Percentiles rank a stretch among this genome's conserved stretches.
Evolutionary conservation across 2,113 vertebrate genomes (phyloP).

Genomic region (Progne subis): DNA sequence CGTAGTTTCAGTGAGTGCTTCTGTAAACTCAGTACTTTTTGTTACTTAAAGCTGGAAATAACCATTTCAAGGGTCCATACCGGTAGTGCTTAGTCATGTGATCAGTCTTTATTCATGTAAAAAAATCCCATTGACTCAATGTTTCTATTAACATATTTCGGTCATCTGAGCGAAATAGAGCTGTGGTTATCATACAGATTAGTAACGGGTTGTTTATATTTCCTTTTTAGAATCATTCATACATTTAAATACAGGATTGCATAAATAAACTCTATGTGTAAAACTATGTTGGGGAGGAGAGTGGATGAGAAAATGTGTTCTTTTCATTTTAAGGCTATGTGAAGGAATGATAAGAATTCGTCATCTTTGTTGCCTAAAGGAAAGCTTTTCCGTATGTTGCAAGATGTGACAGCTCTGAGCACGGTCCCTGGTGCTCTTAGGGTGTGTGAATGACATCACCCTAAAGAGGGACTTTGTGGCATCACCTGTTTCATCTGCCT

Average conservation of each 20-base stretch:
- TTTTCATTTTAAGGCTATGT: neutral
- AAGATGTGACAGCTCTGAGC: neutral
- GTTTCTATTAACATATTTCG: neutral
- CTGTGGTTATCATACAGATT: neutral
- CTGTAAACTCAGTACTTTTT: conserved; percentile 40
- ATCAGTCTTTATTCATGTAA: neutral
- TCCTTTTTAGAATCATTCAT: neutral
- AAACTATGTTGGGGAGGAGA: neutral
- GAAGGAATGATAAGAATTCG: neutral
- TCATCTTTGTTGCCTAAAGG: neutral
- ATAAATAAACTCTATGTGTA: neutral
- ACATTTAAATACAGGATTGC: neutral
- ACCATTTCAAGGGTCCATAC: neutral
- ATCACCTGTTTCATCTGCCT: neutral
- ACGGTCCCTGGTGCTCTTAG: neutral
- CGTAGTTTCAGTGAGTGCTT: neutral
- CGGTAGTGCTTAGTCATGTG: conserved; percentile 6
- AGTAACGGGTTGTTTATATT: neutral
- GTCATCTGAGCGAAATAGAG: neutral
- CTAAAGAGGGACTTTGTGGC: neutral
- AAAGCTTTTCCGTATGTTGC: neutral
- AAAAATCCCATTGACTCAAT: conserved; percentile 32
- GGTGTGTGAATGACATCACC: neutral
- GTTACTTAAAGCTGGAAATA: conserved; percentile 65
- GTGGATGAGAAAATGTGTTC: neutral